Percentiles rank a stretch among this genome's conserved stretches.
phyloP scores from a whole-genome alignment of 2,888 invertebrate genomes.

The Acrobeloides nanus region DNA sequence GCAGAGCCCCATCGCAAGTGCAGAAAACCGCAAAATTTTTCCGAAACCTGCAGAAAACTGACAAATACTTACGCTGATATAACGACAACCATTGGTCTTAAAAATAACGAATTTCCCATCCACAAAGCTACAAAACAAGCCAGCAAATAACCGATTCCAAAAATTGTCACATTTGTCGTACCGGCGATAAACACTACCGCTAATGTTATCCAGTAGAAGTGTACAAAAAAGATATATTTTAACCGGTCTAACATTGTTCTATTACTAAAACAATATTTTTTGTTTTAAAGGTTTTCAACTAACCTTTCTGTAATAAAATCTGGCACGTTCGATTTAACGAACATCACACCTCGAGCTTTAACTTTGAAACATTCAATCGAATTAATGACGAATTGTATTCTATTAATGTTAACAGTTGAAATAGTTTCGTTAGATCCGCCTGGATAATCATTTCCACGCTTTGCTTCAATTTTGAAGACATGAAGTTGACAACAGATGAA shows the following conservation, averaged over 20 bases:
- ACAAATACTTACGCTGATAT: slow-evolving; percentile 20
- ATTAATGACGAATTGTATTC: neutral
- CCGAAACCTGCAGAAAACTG: no score
- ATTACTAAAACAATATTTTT: no score
- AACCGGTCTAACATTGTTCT: slow-evolving; percentile 18
- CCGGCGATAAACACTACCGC: slow-evolving; percentile 90
- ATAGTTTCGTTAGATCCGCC: slow-evolving; percentile 18
- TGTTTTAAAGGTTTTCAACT: no score
- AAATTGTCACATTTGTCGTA: slow-evolving; percentile 74
- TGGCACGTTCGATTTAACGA: slow-evolving; percentile 62
- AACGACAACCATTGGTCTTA: slow-evolving; percentile 67
- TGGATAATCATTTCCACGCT: slow-evolving; percentile 55
- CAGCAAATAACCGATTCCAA: slow-evolving; percentile 87
- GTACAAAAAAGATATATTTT: slow-evolving; percentile 68
- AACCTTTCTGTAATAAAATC: slow-evolving; percentile 68
- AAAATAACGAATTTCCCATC: slow-evolving; percentile 91
- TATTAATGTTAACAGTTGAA: neutral
- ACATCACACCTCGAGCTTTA: slow-evolving; percentile 2
- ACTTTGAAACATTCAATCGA: slow-evolving; percentile 13
- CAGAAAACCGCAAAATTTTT: no score
- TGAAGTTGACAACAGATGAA: slow-evolving; percentile 76
- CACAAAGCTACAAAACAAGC: slow-evolving; percentile 91
- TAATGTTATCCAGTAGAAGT: slow-evolving; percentile 86
- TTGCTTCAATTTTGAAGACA: slow-evolving; percentile 72
- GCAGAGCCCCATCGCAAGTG: no score